These are phyloP conservation scores for Drymodes brunneopygia DNA, from an alignment of 2,113 vertebrate species.

Conservation along the genomic window DNA sequence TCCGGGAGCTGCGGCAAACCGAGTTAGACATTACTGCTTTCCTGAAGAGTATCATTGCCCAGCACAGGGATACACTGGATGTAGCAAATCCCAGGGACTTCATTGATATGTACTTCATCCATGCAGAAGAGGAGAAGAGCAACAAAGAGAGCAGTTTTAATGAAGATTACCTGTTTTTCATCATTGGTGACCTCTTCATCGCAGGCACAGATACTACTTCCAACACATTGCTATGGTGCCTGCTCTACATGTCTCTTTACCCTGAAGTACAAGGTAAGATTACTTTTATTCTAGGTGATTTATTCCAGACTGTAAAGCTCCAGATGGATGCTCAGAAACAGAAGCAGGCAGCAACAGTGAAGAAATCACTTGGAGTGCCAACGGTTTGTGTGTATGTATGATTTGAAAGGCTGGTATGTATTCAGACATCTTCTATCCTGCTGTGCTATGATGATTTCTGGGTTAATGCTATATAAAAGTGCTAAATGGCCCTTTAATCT, in stretches of 20 bases:
- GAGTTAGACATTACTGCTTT: constrained; percentile 86
- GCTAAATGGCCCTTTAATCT: neutral
- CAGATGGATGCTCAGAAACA: neutral
- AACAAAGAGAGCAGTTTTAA: constrained; percentile 79
- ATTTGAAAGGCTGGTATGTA: neutral
- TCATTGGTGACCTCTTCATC: constrained; percentile 92
- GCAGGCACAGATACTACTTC: constrained; percentile 96
- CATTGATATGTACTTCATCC: constrained; percentile 92
- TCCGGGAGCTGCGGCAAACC: constrained; percentile 82
- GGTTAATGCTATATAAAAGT: neutral
- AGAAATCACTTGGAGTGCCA: neutral
- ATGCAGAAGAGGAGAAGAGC: constrained; percentile 74
- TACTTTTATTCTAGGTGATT: neutral
- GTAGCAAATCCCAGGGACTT: constrained; percentile 84
- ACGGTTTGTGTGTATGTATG: rapidly evolving
- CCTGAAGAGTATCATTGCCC: constrained; percentile 85
- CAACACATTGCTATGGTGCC: constrained; percentile 91
- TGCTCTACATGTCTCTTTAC: constrained; percentile 89
- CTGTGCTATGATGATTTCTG: neutral
- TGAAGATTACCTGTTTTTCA: constrained; percentile 93
- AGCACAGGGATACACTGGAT: constrained; percentile 82
- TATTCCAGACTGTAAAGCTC: neutral
- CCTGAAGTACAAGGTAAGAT: constrained; percentile 86
- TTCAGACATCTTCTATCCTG: neutral
- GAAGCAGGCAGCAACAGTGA: neutral